These are phyloP conservation scores for Peromyscus californicus DNA, from an alignment of 2,113 vertebrate genomes.

Conservation along the genomic window DNA sequence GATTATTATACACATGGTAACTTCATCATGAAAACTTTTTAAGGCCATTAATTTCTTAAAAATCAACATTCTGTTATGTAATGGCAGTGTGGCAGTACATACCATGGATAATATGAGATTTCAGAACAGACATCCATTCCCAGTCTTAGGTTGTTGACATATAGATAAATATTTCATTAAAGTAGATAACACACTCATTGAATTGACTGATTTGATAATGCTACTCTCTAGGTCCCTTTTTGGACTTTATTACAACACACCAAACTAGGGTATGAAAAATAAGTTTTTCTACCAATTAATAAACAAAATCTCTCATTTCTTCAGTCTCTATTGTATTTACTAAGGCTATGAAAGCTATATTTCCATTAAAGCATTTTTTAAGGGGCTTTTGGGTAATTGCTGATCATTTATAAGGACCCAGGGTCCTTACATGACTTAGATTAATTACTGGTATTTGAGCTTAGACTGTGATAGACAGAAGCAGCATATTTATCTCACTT, in stretches of 20 bases:
- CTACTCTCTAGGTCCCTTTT: background rate
- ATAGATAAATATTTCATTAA: conserved; percentile 7
- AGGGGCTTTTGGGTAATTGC: background rate
- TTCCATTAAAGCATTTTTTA: conserved; percentile 41
- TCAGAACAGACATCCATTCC: background rate
- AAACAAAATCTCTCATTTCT: conserved; percentile 33
- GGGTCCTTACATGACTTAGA: background rate
- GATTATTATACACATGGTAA: background rate
- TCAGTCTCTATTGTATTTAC: background rate
- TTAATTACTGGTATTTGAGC: background rate
- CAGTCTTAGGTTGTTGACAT: background rate
- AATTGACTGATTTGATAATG: conserved; percentile 17
- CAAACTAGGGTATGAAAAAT: background rate
- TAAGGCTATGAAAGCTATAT: background rate
- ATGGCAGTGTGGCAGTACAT: background rate
- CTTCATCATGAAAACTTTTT: background rate
- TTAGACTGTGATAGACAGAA: background rate
- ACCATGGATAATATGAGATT: background rate
- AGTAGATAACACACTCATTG: background rate
- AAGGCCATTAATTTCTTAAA: background rate
- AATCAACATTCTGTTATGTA: background rate
- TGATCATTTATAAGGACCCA: conserved; percentile 2
- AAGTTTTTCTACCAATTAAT: background rate
- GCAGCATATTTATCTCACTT: background rate
- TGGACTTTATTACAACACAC: conserved; percentile 29